Evolutionary conservation across 2,888 invertebrate species (phyloP), one percentile per base, ranked within the genome.

Genomic region (Monopis laevigella): DNA sequence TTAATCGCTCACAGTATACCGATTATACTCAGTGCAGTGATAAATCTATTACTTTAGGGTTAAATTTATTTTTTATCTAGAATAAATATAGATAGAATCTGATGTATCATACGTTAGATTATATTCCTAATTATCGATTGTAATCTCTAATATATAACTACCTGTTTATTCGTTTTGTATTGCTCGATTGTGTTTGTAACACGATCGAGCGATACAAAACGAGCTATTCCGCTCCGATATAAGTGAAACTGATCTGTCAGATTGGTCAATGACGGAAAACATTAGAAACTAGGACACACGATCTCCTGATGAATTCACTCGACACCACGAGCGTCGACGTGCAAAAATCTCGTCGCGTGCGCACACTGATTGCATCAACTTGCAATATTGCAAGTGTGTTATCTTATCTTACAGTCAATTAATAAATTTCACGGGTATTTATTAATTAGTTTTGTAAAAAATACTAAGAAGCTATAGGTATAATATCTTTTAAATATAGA

Each of bases 261-360:
- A 14, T 17, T 32, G 14, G 32, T 17, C 3, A 32, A 32, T 32
- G 32, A 17, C 17, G 32, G 32, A 32, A 32, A 30, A n/a, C n/a
- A n/a, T n/a, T 30, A 13, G 12, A 5, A 32, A 17, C 16, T 32
- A 17, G 32, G 32, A 2, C 32, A 32, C n/a, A n/a, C n/a, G 13
- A 5, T n/a, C 2, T 17, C 16, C n/a, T 17, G 17, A 32, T 32
- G 17, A 16, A 17, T 32, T 32, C 17, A 11, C 5, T 8, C 5
- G 8, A 7, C 24, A 21, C n/a, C n/a, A n/a, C n/a, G n/a, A 8
- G 8, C 24, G 24, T 30, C 3, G 4, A 30, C 30, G 30, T 30
- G 30, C 14, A 30, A 14, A 30, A 13, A 30, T 17, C 17, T 17
- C 7, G 14, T 32, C 17, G 32, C 32, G 32, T 32, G 32, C 14